Conservation (phyloP, 2,888 invertebrate genomes). For the Philhelius pedissequus region DNA sequence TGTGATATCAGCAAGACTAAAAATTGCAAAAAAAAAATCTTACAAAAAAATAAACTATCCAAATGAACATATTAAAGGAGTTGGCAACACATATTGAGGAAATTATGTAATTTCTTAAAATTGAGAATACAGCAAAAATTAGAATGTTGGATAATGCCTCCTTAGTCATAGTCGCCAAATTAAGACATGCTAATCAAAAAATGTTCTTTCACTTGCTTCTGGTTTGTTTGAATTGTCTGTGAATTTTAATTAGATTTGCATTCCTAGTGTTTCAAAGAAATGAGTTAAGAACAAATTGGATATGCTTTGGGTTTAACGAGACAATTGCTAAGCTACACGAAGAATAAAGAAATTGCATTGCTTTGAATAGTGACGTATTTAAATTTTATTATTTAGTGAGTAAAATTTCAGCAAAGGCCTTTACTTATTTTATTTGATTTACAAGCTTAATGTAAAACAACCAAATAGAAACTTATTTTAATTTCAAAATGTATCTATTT, state of each 20-base stretch:
- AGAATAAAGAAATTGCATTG: no score
- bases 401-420: no score
- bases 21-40: neutral
- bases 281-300: neutral
- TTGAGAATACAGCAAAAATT: neutral
- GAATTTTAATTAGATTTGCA: constrained; percentile 55
- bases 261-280: neutral
- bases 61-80: neutral
- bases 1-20: neutral
- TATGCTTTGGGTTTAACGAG: neutral
- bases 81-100: constrained; percentile 31
- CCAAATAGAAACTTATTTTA: no score
- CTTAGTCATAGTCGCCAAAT: neutral
- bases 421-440: no score
- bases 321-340: no score
- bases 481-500: no score
- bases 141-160: neutral
- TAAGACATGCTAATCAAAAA: constrained; percentile 13
- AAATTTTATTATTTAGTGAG: no score
- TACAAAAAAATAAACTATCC: neutral
- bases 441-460: no score
- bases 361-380: no score
- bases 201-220: neutral
- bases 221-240: constrained; percentile 37
- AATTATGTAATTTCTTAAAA: constrained; percentile 22